Conservation (phyloP, 2,113 vertebrate genomes). For the Heterochromis multidens region DNA sequence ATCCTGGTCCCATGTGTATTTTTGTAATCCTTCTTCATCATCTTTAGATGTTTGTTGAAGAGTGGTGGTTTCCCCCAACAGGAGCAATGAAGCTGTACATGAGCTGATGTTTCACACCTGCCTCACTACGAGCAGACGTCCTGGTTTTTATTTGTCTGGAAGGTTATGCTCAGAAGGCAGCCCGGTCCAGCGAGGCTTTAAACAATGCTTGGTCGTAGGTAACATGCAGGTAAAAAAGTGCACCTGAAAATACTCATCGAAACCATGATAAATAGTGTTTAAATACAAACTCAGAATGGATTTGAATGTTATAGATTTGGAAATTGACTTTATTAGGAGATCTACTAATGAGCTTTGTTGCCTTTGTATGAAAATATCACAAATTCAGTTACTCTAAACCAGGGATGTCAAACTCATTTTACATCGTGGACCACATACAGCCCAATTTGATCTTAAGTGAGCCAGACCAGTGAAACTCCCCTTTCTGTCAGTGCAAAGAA, state of each 20-base stretch:
- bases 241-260: background rate
- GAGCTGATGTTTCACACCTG: background rate
- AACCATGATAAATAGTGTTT: background rate
- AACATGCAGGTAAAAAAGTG: background rate
- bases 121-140: background rate
- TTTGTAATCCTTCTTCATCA: background rate
- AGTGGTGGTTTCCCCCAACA: background rate
- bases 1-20: conserved; percentile 13
- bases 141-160: background rate
- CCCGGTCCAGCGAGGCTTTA: background rate
- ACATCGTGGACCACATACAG: too few relatives aligned
- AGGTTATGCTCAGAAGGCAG: background rate
- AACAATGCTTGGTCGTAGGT: background rate
- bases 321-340: background rate
- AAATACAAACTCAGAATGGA: background rate
- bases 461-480: background rate
- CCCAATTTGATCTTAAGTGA: background rate
- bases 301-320: background rate
- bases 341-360: background rate
- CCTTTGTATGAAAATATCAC: background rate
- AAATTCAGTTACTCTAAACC: background rate
- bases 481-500: too few relatives aligned
- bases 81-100: background rate
- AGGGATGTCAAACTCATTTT: background rate
- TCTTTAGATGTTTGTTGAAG: background rate